Percentiles rank a stretch among this genome's conserved stretches.
Evolutionary conservation across 2,888 invertebrate species (phyloP).

Genomic region (Synanthedon tipuliformis): DNA sequence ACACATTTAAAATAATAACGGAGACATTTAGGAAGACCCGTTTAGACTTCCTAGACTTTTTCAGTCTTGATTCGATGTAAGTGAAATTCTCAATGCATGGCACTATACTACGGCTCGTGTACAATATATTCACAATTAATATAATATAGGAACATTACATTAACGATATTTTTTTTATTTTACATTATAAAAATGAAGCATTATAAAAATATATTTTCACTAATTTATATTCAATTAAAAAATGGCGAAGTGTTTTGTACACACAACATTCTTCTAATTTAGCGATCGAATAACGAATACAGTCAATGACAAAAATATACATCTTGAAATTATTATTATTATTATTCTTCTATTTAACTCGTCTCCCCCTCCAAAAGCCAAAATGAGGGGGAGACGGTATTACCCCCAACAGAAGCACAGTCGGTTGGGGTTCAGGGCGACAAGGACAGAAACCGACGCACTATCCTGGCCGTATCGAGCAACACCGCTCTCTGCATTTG

Average conservation of each 20-base stretch:
- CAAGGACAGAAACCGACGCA: no score
- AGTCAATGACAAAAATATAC: not conserved
- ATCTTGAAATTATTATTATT: not conserved
- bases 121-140: constrained; percentile 34
- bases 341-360: no score
- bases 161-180: constrained; percentile 21
- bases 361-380: no score
- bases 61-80: constrained; percentile 62
- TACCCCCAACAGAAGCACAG: no score
- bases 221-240: constrained; percentile 25
- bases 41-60: constrained; percentile 23
- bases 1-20: not conserved
- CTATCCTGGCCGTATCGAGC: no score
- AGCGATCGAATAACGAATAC: not conserved
- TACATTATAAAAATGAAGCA: constrained; percentile 35
- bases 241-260: constrained; percentile 26
- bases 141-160: constrained; percentile 36
- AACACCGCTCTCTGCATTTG: no score
- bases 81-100: constrained; percentile 40
- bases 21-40: not conserved
- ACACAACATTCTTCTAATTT: constrained; percentile 2
- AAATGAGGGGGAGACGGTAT: no score
- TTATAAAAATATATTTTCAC: constrained; percentile 43
- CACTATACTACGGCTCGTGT: constrained; percentile 40
- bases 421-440: no score